These are phyloP conservation scores for Yponomeuta plumbellus DNA, from an alignment of 2,888 invertebrate genomes.

Conservation along the genomic window DNA sequence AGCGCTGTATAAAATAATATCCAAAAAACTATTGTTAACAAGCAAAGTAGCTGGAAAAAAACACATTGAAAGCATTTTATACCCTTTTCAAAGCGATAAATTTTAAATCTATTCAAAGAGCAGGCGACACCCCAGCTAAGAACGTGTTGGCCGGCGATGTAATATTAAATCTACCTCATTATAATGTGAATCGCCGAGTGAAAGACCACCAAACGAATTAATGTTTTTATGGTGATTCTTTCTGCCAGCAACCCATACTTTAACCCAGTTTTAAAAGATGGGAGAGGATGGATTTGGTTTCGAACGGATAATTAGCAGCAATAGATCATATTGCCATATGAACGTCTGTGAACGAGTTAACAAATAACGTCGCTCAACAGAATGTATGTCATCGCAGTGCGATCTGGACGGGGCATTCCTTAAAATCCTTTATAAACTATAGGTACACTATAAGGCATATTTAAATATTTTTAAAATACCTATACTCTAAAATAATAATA, in stretches of 20 bases:
- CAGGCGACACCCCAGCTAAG: background rate
- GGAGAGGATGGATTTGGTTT: background rate
- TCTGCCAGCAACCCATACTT: background rate
- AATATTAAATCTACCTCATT: constrained; percentile 6
- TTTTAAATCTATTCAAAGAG: background rate
- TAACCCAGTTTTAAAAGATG: background rate
- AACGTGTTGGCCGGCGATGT: background rate
- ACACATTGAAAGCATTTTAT: background rate
- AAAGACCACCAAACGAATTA: background rate
- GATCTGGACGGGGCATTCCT: too few species aligned
- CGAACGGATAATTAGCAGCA: too few species aligned
- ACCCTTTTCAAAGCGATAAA: constrained; percentile 5
- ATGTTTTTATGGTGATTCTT: background rate
- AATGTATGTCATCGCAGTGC: too few species aligned
- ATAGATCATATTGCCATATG: too few species aligned
- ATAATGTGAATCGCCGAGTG: background rate
- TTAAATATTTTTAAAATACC: too few species aligned
- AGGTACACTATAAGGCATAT: too few species aligned
- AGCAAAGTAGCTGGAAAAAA: background rate
- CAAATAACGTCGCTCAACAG: too few species aligned
- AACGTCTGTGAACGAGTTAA: too few species aligned
- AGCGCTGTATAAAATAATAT: too few species aligned
- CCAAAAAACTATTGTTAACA: too few species aligned
- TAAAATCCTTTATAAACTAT: too few species aligned
- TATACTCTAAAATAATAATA: too few species aligned